These are phyloP conservation scores for Cairina moschata DNA, from an alignment of 2,113 vertebrate species.

Conservation along the genomic window DNA sequence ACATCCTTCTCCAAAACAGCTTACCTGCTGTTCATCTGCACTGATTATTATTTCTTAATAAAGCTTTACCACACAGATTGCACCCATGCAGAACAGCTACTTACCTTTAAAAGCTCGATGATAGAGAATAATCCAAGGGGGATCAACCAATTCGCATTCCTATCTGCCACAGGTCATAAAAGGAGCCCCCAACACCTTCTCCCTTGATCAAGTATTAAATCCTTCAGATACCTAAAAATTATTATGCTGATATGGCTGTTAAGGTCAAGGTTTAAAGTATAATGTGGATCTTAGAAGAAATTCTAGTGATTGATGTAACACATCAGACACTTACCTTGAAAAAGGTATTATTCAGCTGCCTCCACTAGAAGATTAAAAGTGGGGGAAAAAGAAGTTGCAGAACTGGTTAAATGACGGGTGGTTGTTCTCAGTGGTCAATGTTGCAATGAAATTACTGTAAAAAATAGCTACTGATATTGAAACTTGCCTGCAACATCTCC, in stretches of 20 bases:
- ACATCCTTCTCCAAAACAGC: not conserved
- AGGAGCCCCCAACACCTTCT: slow-evolving; percentile 26
- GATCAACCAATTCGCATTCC: slow-evolving; percentile 15
- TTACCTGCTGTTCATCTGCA: not conserved
- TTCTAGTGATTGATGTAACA: slow-evolving; percentile 44
- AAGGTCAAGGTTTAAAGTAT: slow-evolving; percentile 66
- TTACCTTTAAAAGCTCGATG: slow-evolving; percentile 15
- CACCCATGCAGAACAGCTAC: not conserved
- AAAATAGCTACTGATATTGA: slow-evolving; percentile 62
- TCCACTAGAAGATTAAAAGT: slow-evolving; percentile 58
- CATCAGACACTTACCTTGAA: slow-evolving; percentile 53
- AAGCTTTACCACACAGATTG: not conserved
- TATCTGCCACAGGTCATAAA: slow-evolving; percentile 25
- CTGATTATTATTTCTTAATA: slow-evolving; percentile 7
- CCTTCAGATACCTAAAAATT: slow-evolving; percentile 47
- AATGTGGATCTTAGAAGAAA: slow-evolving; percentile 50
- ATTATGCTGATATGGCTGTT: slow-evolving; percentile 52
- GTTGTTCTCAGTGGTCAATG: slow-evolving; percentile 60
- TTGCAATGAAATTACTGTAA: slow-evolving; percentile 66
- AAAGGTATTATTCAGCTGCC: slow-evolving; percentile 49
- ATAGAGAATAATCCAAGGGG: slow-evolving; percentile 13
- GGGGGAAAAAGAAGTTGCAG: slow-evolving; percentile 24
- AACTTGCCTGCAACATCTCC: slow-evolving; percentile 59
- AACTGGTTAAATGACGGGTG: slow-evolving; percentile 49
- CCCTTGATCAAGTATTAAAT: slow-evolving; percentile 43